These are phyloP conservation scores for Drosophila takahashii DNA, from an alignment of 1,140 invertebrate species.

Conservation along the genomic window DNA sequence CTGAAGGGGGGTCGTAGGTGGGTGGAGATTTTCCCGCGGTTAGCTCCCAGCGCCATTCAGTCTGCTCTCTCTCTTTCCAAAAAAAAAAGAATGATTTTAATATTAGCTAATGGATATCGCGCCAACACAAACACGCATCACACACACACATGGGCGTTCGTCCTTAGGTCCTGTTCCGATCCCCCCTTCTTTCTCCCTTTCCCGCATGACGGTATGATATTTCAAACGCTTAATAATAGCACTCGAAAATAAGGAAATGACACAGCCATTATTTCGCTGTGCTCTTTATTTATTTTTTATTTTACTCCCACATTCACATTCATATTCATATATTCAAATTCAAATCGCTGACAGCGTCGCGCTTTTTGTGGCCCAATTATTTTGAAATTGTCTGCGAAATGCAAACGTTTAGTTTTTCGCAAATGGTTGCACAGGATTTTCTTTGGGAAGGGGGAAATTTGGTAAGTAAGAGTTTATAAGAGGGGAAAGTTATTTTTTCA, in stretches of 20 bases:
- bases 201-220: constrained; percentile 80
- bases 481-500: neutral
- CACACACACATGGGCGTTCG: constrained; percentile 30
- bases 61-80: constrained; percentile 33
- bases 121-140: constrained; percentile 45
- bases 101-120: constrained; percentile 82
- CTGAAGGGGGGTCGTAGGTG: constrained; percentile 4
- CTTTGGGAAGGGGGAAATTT: neutral
- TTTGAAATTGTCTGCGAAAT: constrained; percentile 77
- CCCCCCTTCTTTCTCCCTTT: neutral
- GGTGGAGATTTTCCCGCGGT: constrained; percentile 22
- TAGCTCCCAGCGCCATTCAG: constrained; percentile 64
- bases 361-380: constrained; percentile 74
- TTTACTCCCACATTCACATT: constrained; percentile 36
- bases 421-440: constrained; percentile 26
- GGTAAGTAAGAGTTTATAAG: neutral
- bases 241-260: constrained; percentile 71
- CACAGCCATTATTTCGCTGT: constrained; percentile 60
- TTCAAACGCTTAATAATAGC: constrained; percentile 83
- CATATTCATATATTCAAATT: constrained; percentile 20
- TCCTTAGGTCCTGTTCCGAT: constrained; percentile 15
- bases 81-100: constrained; percentile 74
- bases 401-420: constrained; percentile 65
- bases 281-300: constrained; percentile 62
- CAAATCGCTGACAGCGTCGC: constrained; percentile 57